Evolutionary conservation across 2,797 vertebrate genomes (phyloP), one percentile per base, ranked within the genome.

Genomic region (Oreochromis mossambicus): DNA sequence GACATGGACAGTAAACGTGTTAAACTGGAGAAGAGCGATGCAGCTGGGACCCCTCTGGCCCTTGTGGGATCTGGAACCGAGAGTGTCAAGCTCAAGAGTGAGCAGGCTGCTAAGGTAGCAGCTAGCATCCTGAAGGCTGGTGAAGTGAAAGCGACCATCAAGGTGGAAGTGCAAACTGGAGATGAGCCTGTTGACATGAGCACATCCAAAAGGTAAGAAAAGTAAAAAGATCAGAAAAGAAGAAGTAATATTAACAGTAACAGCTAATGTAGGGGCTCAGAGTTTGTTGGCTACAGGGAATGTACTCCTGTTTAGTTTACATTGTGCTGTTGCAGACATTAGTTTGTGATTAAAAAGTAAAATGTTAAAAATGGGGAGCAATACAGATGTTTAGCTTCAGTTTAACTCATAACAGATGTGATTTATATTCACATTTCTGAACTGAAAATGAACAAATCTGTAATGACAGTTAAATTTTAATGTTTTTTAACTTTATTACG

Each of bases 151-250:
- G 97, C 97, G 6, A 96, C 96, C 24, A 97, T 98, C 88, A 98
- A 97, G 91, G 96, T 98, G 89, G 98, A 99, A 92, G 97, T 98
- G 63, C 97, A 96, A 89, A 96, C 97, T 0, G 96, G 96, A 7
- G 98, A 99, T 0, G 97, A 99, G 81, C 99, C 99, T 0, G 97
- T 99, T 79, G 98, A 99, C 86, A 99, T 99, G 98, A 99, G 98
- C 84, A 99, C 98, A 19, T 96, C 97, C 1, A 98, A 98, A 95
- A 98, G 97, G 98, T 99, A 92, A 97, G 97, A 83, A 1, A 6
- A 41, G 34, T n/a, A 46, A 73, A 24, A 75, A 38, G 3, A 3
- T 56, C 15, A 14, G 8, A 4, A 21, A 4, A 21, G 2, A n/a
- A 32, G 5, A 55, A n/a, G 32, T 80, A 36, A 48, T 34, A 21